Evolutionary conservation across 1,140 invertebrate genomes (phyloP).

Genomic region (Pseudomyrmex gracilis): DNA sequence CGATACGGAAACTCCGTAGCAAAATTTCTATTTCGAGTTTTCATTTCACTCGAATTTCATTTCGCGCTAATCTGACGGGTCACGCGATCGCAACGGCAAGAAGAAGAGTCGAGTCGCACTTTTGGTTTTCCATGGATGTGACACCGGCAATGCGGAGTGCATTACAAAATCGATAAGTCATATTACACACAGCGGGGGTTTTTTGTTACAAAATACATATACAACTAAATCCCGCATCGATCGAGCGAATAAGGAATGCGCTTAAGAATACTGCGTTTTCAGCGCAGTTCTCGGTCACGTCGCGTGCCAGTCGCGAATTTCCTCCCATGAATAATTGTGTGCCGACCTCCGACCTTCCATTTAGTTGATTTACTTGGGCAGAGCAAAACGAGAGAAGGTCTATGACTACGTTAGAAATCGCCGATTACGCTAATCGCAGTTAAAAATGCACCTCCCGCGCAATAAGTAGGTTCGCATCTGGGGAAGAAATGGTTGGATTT

Average conservation of each 20-base stretch:
- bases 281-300: constrained; percentile 54
- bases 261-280: constrained; percentile 27
- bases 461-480: neutral
- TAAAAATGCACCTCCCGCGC: too few relatives aligned
- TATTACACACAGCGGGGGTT: neutral
- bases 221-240: constrained; percentile 52
- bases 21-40: constrained; percentile 5
- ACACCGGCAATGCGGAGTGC: neutral
- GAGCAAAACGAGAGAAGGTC: constrained; percentile 38
- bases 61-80: neutral
- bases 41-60: neutral
- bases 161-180: constrained; percentile 37
- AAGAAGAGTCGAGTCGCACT: neutral
- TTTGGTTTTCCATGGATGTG: neutral
- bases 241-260: constrained; percentile 31
- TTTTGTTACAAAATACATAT: constrained; percentile 25
- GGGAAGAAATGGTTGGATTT: neutral
- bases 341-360: constrained; percentile 59
- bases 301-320: constrained; percentile 70
- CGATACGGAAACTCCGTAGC: neutral
- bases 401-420: neutral
- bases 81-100: neutral
- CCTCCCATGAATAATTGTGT: constrained; percentile 51
- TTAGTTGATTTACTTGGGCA: constrained; percentile 61
- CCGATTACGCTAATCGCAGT: too few relatives aligned